Percentiles rank a stretch among this genome's conserved stretches.
Conservation (phyloP, 2,113 vertebrate species). For the Morone chrysops region DNA sequence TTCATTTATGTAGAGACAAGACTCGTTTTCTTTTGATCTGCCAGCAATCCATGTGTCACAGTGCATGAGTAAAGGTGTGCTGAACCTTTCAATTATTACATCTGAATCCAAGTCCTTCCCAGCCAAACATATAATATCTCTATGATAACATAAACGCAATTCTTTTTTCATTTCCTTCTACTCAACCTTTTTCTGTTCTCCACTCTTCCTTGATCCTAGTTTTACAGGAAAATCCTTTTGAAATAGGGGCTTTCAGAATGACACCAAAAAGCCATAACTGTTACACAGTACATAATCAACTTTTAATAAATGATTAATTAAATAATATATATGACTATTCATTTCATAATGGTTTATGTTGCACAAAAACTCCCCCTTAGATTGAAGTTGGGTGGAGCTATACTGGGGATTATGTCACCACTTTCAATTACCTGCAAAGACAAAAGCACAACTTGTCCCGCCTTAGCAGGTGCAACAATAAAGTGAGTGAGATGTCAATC, state of each 20-base stretch:
- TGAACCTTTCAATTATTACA: conserved; percentile 43
- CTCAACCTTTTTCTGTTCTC: background rate
- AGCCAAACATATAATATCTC: background rate
- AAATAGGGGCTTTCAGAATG: background rate
- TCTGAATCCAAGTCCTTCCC: conserved; percentile 15
- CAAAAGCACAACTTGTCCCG: background rate
- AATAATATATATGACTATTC: background rate
- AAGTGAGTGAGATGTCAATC: background rate
- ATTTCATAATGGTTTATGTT: background rate
- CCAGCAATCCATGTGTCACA: conserved; percentile 38
- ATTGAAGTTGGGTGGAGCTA: too few species aligned
- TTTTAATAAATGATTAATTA: background rate
- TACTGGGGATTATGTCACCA: too few species aligned
- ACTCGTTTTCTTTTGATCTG: conserved; percentile 66
- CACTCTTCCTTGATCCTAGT: too few species aligned
- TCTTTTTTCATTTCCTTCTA: background rate
- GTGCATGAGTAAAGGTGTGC: conserved; percentile 49
- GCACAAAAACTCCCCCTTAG: too few species aligned
- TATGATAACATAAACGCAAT: background rate
- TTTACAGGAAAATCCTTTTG: background rate
- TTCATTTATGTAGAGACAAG: conserved; percentile 38
- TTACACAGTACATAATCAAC: too few species aligned
- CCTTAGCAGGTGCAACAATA: background rate
- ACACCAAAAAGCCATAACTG: background rate
- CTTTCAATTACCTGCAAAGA: background rate